Evolutionary conservation across 1,140 invertebrate species (phyloP).

Genomic region (Ceratosolen solmsi): DNA sequence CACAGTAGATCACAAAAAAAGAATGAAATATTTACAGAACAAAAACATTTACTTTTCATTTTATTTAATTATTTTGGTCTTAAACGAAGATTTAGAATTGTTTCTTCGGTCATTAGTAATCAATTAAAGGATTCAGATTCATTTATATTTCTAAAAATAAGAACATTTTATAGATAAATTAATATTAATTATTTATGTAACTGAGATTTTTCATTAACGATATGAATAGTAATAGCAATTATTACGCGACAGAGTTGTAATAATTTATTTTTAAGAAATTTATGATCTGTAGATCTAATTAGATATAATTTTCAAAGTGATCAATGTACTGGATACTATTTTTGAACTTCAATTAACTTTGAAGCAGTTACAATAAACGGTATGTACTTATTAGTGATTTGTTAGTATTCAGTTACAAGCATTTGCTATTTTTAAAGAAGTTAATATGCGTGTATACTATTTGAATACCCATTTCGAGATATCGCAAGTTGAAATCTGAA

Average conservation of each 20-base stretch:
- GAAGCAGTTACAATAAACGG: not conserved
- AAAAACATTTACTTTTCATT: not conserved
- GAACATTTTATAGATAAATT: too few species aligned
- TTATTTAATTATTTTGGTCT: not conserved
- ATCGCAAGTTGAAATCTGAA: not conserved
- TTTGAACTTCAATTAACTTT: conserved; percentile 1
- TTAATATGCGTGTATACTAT: not conserved
- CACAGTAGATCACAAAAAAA: not conserved
- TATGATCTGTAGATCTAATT: not conserved
- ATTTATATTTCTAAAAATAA: too few species aligned
- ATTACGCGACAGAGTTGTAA: too few species aligned
- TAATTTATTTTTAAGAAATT: not conserved
- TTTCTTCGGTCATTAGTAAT: not conserved
- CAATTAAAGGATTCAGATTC: not conserved
- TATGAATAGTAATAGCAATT: too few species aligned
- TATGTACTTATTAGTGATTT: conserved; percentile 18
- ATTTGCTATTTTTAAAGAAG: conserved; percentile 16
- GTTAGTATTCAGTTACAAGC: not conserved
- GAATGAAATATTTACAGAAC: not conserved
- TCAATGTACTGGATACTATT: not conserved
- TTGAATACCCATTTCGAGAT: conserved; percentile 1
- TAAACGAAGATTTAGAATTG: not conserved
- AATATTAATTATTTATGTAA: too few species aligned
- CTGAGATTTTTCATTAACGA: too few species aligned
- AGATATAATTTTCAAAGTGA: not conserved